These are phyloP conservation scores for Chrysomela aeneicollis DNA, from an alignment of 2,888 invertebrate species.

Conservation along the genomic window DNA sequence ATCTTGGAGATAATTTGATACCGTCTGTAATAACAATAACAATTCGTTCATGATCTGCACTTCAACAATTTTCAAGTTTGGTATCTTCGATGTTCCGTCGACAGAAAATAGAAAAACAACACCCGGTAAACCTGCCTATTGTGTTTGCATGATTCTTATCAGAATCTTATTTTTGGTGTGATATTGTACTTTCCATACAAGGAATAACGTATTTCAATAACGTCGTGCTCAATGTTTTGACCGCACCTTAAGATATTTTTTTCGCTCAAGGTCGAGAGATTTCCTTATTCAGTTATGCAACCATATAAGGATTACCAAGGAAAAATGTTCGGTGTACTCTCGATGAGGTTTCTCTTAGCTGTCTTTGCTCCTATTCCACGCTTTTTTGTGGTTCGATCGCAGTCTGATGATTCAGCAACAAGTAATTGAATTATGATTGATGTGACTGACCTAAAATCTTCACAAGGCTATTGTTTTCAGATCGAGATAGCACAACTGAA, in stretches of 20 bases:
- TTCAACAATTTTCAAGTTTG: no score
- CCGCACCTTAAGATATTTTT: slow-evolving; percentile 23
- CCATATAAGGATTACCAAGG: slow-evolving; percentile 24
- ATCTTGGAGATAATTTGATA: no score
- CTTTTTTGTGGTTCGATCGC: not conserved
- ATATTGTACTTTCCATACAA: slow-evolving; percentile 25
- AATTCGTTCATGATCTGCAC: no score
- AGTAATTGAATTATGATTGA: slow-evolving; percentile 4
- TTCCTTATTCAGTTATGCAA: slow-evolving; percentile 24
- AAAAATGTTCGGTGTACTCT: slow-evolving; percentile 13
- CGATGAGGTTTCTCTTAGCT: not conserved
- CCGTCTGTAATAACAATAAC: no score
- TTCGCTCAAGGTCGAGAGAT: slow-evolving; percentile 24
- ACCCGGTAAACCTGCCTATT: no score
- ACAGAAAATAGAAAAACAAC: no score
- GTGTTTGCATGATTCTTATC: not conserved
- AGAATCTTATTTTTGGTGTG: not conserved
- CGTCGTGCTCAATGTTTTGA: slow-evolving; percentile 19
- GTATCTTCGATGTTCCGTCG: no score
- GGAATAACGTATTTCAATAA: slow-evolving; percentile 25
- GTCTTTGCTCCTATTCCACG: not conserved
- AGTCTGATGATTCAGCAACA: slow-evolving; percentile 2
- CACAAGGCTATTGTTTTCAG: not conserved
- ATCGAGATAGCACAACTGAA: not conserved
- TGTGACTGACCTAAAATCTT: slow-evolving; percentile 2